Percentiles rank a stretch among this genome's conserved stretches.
These are phyloP conservation scores for Brachylomia viminalis DNA, from an alignment of 2,888 invertebrate genomes.

Conservation along the genomic window DNA sequence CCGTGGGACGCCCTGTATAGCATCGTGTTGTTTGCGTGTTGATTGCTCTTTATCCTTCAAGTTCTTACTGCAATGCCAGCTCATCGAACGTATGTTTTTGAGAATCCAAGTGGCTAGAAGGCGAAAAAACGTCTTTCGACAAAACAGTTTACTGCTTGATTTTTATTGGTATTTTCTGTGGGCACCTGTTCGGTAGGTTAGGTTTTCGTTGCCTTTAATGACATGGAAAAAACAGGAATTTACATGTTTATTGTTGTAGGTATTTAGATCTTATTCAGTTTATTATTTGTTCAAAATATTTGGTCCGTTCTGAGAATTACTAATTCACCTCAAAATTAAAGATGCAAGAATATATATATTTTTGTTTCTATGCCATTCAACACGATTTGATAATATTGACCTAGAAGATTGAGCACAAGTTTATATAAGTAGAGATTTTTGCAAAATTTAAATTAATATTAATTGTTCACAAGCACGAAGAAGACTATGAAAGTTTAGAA, in stretches of 20 bases:
- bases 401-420: slow-evolving; percentile 35
- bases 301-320: neutral
- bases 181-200: slow-evolving; percentile 29
- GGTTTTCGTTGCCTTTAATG: slow-evolving; percentile 18
- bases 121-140: neutral
- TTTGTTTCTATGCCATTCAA: neutral
- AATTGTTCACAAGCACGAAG: slow-evolving; percentile 52
- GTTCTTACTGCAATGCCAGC: slow-evolving; percentile 35
- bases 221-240: neutral
- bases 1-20: too few species aligned
- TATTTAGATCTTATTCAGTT: neutral
- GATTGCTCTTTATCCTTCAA: slow-evolving; percentile 59
- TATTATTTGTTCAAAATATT: neutral
- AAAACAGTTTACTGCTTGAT: neutral
- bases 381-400: slow-evolving; percentile 36
- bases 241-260: slow-evolving; percentile 6
- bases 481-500: slow-evolving; percentile 27
- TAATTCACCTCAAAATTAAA: neutral
- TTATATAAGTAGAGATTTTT: slow-evolving; percentile 34
- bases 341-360: neutral
- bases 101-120: slow-evolving; percentile 4
- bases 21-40: slow-evolving; percentile 52
- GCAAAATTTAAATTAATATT: slow-evolving; percentile 18
- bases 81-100: slow-evolving; percentile 21
- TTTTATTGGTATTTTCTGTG: neutral